phyloP scores from a whole-genome alignment of 2,113 vertebrate genomes.

The Sorex araneus region DNA sequence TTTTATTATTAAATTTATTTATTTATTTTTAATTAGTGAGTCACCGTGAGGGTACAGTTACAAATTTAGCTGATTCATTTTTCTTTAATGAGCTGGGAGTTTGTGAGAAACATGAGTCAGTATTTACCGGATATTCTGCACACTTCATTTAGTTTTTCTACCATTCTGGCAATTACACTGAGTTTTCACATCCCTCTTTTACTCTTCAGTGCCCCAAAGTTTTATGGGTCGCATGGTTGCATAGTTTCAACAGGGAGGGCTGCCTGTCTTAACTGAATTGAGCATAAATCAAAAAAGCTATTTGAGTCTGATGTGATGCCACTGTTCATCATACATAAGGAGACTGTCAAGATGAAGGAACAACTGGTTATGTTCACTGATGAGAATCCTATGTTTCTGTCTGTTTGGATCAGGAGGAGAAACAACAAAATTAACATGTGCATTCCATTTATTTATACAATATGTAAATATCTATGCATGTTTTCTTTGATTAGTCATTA shows the following conservation, averaged over 20 bases:
- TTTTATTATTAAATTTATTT: too few species aligned
- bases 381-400: neutral
- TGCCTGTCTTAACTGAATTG: neutral
- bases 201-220: neutral
- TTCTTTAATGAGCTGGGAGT: neutral
- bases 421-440: neutral
- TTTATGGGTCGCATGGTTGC: neutral
- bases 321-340: conserved; percentile 1
- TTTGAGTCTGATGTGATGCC: neutral
- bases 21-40: too few species aligned
- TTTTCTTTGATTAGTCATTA: neutral
- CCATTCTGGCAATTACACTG: neutral
- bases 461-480: neutral
- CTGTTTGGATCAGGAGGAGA: neutral
- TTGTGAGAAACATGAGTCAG: neutral
- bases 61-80: too few species aligned
- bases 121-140: neutral
- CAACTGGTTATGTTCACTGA: neutral
- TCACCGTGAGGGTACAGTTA: too few species aligned
- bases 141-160: neutral
- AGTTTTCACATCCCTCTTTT: neutral
- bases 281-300: neutral
- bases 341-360: neutral
- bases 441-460: neutral
- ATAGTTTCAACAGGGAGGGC: neutral